A percentile compares a stretch with the other conserved stretches of the same genome.
These are phyloP conservation scores for Grus americana DNA, from an alignment of 2,113 vertebrate species.

Conservation along the genomic window DNA sequence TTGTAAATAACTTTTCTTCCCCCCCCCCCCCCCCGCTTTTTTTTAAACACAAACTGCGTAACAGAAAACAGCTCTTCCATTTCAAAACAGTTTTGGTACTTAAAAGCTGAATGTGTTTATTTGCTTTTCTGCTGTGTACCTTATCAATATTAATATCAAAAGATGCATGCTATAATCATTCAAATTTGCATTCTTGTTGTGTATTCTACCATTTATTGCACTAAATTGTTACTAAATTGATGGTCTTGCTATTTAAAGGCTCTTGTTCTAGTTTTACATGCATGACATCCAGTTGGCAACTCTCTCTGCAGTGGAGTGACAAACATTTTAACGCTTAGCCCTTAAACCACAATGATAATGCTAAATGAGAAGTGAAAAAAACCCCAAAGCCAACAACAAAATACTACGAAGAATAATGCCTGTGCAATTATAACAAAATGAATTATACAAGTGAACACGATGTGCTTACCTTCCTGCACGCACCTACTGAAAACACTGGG, in stretches of 20 bases:
- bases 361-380: background rate
- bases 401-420: background rate
- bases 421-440: background rate
- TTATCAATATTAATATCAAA: background rate
- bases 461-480: background rate
- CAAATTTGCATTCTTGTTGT: background rate
- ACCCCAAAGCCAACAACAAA: background rate
- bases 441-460: background rate
- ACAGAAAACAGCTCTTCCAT: background rate
- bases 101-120: background rate
- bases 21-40: fast-evolving
- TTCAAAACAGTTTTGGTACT: background rate
- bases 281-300: constrained; percentile 27
- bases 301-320: background rate
- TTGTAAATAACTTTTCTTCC: background rate
- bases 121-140: background rate
- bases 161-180: background rate
- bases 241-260: constrained; percentile 7
- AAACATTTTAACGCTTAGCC: background rate
- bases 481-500: background rate
- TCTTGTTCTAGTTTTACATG: constrained; percentile 25
- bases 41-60: background rate
- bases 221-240: background rate
- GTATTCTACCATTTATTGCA: background rate
- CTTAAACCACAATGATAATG: background rate